Percentiles rank a stretch among this genome's conserved stretches.
phyloP scores from a whole-genome alignment of 2,888 invertebrate species.

The Nowickia ferox region DNA sequence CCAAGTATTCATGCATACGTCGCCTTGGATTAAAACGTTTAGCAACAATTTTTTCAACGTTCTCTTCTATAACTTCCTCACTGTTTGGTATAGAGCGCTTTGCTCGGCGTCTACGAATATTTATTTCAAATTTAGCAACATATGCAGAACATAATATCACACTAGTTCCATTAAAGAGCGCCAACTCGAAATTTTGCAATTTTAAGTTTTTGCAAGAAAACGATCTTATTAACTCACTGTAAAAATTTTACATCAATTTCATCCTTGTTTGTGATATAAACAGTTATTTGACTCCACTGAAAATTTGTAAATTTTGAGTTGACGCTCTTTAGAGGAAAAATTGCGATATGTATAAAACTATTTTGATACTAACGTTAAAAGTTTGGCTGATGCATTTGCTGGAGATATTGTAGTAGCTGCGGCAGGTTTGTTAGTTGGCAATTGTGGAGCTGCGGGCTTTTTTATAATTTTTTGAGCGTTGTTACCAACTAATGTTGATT shows the following conservation, averaged over 20 bases:
- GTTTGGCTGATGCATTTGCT: slow-evolving; percentile 53
- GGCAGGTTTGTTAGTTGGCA: slow-evolving; percentile 63
- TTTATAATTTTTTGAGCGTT: slow-evolving; percentile 72
- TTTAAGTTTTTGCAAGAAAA: no score
- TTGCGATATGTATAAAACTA: neutral
- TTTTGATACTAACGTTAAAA: slow-evolving; percentile 67
- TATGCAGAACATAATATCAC: neutral
- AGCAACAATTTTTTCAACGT: slow-evolving; percentile 92
- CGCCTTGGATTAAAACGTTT: slow-evolving; percentile 91
- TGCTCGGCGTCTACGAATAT: slow-evolving; percentile 78
- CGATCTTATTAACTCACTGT: no score
- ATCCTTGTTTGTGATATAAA: no score
- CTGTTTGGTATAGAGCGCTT: slow-evolving; percentile 78
- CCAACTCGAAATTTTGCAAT: no score
- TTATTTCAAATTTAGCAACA: neutral
- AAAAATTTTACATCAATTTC: no score
- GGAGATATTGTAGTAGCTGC: slow-evolving; percentile 52
- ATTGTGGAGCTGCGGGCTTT: slow-evolving; percentile 68
- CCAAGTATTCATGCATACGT: slow-evolving; percentile 91
- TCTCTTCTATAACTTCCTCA: slow-evolving; percentile 86
- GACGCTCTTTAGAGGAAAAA: no score
- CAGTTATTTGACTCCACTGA: no score
- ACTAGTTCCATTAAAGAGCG: no score
- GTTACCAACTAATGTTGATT: slow-evolving; percentile 57
- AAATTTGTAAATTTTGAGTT: no score